phyloP scores from a whole-genome alignment of 2,797 vertebrate genomes.

The Pangasius mekongensis region DNA sequence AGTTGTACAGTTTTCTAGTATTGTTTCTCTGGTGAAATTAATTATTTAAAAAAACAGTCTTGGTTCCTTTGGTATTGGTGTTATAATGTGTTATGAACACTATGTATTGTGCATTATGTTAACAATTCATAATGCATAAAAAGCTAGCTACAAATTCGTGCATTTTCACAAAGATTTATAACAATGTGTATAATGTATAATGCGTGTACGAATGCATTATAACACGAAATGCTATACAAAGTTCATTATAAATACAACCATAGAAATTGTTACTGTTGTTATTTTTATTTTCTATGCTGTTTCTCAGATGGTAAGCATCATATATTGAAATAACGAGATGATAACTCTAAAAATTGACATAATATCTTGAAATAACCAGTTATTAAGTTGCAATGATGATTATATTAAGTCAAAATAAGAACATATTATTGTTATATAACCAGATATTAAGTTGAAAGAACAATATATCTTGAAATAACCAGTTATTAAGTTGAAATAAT shows the following conservation, averaged over 20 bases:
- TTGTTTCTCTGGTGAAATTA: neutral
- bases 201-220: neutral
- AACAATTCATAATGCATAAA: neutral
- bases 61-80: neutral
- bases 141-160: neutral
- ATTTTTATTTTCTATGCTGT: neutral
- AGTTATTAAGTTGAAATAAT: neutral
- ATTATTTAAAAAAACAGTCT: neutral
- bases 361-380: neutral
- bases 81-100: neutral
- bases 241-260: neutral
- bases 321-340: neutral
- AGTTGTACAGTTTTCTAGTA: neutral
- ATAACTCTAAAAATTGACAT: neutral
- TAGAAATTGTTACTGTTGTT: neutral
- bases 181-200: neutral
- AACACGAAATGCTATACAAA: neutral
- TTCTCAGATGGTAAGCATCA: neutral
- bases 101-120: neutral
- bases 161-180: neutral
- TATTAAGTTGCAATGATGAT: neutral
- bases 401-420: neutral
- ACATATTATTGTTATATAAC: neutral
- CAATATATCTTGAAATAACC: neutral
- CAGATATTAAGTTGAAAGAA: neutral